phyloP scores from a whole-genome alignment of 2,888 invertebrate genomes.

The Oxyteleia sp. region DNA sequence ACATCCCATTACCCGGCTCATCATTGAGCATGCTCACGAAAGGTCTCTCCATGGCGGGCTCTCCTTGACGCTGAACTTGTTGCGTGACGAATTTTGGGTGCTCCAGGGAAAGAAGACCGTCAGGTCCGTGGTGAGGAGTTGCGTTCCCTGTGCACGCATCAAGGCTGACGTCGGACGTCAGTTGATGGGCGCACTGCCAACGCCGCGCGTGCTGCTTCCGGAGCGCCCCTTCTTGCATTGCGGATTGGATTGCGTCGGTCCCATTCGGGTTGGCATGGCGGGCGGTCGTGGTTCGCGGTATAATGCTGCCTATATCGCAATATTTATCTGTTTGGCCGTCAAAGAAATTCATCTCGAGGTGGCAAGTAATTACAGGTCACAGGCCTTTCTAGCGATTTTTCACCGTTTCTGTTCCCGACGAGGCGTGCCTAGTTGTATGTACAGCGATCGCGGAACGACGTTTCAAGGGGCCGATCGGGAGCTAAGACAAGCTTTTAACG shows the following conservation, averaged over 20 bases:
- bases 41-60: no score
- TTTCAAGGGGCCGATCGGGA: slow-evolving; percentile 78
- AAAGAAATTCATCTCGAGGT: not conserved
- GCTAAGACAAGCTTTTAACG: no score
- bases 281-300: not conserved
- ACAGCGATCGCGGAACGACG: slow-evolving; percentile 78
- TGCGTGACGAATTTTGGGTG: no score
- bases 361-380: not conserved
- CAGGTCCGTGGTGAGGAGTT: no score
- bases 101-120: no score
- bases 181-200: not conserved
- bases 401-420: not conserved
- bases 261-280: not conserved
- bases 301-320: slow-evolving; percentile 2
- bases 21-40: no score
- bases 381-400: not conserved
- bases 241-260: slow-evolving; percentile 21
- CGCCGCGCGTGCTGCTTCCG: not conserved
- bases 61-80: no score
- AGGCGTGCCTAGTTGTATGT: slow-evolving; percentile 35
- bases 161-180: no score
- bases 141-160: no score
- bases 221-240: not conserved
- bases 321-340: not conserved
- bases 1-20: no score